Evolutionary conservation across 2,888 invertebrate genomes (phyloP).

Genomic region (Antitype chi): DNA sequence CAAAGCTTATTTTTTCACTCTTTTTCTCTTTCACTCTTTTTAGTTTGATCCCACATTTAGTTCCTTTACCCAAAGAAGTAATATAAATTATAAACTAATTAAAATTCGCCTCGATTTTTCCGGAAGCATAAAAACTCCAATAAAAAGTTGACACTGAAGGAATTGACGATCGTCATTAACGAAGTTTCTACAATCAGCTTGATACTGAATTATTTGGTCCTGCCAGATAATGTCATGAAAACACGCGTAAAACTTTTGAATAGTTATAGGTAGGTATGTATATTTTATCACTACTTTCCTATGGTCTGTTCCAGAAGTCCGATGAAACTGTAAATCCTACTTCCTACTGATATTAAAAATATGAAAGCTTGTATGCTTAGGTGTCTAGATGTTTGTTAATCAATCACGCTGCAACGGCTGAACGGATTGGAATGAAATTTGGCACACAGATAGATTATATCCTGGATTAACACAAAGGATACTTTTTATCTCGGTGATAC

Average conservation of each 20-base stretch:
- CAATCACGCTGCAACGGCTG: no score
- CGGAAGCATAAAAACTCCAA: conserved; percentile 32
- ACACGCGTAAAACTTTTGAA: neutral
- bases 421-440: no score
- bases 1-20: neutral
- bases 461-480: no score
- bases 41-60: neutral
- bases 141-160: conserved; percentile 37
- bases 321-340: no score
- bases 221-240: neutral
- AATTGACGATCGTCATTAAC: conserved; percentile 24
- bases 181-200: conserved; percentile 2
- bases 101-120: neutral
- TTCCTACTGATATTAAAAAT: no score
- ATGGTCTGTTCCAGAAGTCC: no score
- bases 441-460: no score
- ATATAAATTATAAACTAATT: neutral
- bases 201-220: conserved; percentile 2
- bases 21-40: neutral
- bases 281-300: no score
- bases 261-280: no score
- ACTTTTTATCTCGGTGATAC: no score
- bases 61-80: neutral
- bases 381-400: no score
- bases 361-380: no score